Evolutionary conservation across 2,888 invertebrate genomes (phyloP), one percentile per base, ranked within the genome.

Genomic region (Drosophila eohydei): DNA sequence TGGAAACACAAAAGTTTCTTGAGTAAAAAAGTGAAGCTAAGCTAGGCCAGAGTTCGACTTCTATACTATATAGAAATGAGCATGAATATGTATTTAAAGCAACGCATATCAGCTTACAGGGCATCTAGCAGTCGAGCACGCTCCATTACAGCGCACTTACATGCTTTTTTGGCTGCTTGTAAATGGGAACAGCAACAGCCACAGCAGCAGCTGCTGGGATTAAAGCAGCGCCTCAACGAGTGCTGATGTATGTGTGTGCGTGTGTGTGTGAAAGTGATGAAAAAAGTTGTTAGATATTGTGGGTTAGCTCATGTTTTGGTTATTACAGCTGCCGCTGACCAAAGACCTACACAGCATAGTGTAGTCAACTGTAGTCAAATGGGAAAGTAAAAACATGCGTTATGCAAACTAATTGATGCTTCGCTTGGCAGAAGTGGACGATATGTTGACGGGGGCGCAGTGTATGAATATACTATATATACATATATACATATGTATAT

Each of bases 321-420:
- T 85, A 89, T 88, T 82, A 84, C 84, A 84, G 84, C 89, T 84
- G 84, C 86, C 65, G 38, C 52, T 80, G 80, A 71, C 77, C 77
- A 67, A 38, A 63, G 30, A 16, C 28, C 34, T 21, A 54, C 38
- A 11, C 9, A 52, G 34, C 38, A 41, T 40, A 43, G 66, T 50
- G 57, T 70, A 78, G 67, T 75, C 80, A 75, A 64, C 66, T 84
- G 74, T 57, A 71, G 77, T 62, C 76, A 78, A 88, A 79, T 67
- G 67, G 46, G 61, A 80, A 83, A 76, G 65, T 72, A 69, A 67
- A 76, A 82, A 69, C 57, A 72, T 59, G 41, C 61, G 58, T 78
- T 82, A 88, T 80, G 89, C 69, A 82, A 89, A 82, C 88, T 79
- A 87, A 89, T 89, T 89, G 85, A 41, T 55, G 69, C 38, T 16